Conservation (phyloP, 2,797 vertebrate species). For the Hemibagrus guttatus region DNA sequence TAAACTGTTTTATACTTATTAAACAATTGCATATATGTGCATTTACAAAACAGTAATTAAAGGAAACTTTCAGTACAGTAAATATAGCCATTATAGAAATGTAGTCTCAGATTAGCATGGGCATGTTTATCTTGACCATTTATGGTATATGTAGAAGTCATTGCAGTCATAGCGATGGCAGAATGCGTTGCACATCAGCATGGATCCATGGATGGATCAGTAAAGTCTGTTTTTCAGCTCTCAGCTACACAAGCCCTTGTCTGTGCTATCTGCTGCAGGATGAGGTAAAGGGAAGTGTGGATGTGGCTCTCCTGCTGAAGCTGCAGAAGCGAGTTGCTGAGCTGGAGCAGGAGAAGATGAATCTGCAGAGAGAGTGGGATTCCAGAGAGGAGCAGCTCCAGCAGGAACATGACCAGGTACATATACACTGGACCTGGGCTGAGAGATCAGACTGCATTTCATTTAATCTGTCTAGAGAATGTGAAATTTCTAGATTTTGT, state of each 20-base stretch:
- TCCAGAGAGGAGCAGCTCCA: constrained; percentile 84
- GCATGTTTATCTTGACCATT: background rate
- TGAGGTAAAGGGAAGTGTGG: constrained; percentile 76
- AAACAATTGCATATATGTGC: background rate
- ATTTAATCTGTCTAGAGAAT: background rate
- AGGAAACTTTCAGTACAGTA: background rate
- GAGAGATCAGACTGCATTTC: background rate
- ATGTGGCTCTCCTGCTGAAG: constrained; percentile 92
- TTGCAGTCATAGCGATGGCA: background rate
- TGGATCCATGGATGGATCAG: background rate
- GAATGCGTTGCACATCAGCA: background rate
- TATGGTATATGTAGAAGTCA: background rate
- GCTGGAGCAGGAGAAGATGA: constrained; percentile 89
- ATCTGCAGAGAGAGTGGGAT: constrained; percentile 86
- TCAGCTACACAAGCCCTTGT: background rate
- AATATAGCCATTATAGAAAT: background rate
- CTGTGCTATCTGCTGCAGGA: constrained; percentile 62
- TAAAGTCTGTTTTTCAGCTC: background rate
- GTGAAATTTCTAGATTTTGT: background rate
- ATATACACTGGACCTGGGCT: background rate
- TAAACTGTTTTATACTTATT: background rate
- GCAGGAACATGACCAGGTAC: constrained; percentile 81
- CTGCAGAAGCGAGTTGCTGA: constrained; percentile 91
- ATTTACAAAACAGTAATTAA: background rate
- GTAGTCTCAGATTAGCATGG: background rate